Base-by-base conservation (phyloP, 2,113 vertebrate species). In the Coryphaenoides rupestris region DNA sequence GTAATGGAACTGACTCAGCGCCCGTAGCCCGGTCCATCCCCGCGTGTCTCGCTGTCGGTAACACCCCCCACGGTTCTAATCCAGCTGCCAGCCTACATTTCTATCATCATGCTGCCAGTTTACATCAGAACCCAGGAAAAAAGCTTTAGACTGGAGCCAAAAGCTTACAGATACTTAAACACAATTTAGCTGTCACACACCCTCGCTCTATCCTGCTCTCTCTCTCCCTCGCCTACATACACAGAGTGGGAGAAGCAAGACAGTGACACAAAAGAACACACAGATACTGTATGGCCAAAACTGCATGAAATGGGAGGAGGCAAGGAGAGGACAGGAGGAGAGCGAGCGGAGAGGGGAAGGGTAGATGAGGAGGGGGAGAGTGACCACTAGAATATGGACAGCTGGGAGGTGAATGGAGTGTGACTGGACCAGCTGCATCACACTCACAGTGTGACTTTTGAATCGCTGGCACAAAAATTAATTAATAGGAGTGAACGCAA, bases 391-490 rank as follows among this genome's bases (percentile, higher is more conserved):
- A 74, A 89, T 83, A 84, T 82, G 81, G 84, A 84, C 87, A 84
- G 82, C 85, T 83, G 82, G 81, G 75, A 63, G 82, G 77, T 80
- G 79, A 86, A 80, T 86, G 81, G 83, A 87, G 80, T 76, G 83
- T 88, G 82, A 82, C 77, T 68, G 50, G 77, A 73, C 85, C 84
- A 84, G 73, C 83, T 87, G 84, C 78, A 84, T 40, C 72, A 74
- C 69, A 74, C 81, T 82, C 83, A 76, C 78, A 77, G 81, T 69
- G 55, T 68, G 73, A 80, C 73, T 74, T 76, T 84, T 76, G 82
- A 87, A 87, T 87, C 70, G 77, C 82, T 84, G 80, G 60, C 72
- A 83, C 79, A 73, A 84, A 80, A 81, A 87, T 88, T 84, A 86
- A 87, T 86, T 86, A 84, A 84, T 82, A 50, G 77, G 66, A 83